A percentile compares a stretch with the other conserved stretches of the same genome.
These are phyloP conservation scores for Mythimna albipuncta DNA, from an alignment of 2,888 invertebrate genomes.

Conservation along the genomic window DNA sequence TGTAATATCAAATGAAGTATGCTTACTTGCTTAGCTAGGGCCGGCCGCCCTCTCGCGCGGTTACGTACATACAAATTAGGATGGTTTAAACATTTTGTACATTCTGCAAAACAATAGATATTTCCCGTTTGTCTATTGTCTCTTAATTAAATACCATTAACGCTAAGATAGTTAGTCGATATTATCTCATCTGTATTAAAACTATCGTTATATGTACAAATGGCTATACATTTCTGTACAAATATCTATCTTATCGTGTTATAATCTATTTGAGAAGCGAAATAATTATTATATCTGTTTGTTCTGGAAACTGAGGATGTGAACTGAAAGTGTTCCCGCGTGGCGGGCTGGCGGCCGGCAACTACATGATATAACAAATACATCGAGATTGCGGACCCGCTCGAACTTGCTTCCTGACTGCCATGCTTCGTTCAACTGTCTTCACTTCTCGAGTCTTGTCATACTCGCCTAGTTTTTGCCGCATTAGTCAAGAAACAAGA, in stretches of 20 bases:
- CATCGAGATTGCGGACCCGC: slow-evolving; percentile 82
- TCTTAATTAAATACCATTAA: slow-evolving; percentile 87
- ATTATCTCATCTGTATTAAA: slow-evolving; percentile 87
- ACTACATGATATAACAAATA: slow-evolving; percentile 90
- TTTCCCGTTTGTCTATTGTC: slow-evolving; percentile 83
- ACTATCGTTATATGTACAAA: slow-evolving; percentile 88
- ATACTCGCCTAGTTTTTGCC: slow-evolving; percentile 5
- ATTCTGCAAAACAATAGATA: slow-evolving; percentile 87
- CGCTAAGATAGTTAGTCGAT: slow-evolving; percentile 88
- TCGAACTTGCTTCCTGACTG: slow-evolving; percentile 69
- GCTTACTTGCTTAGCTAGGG: slow-evolving; percentile 90
- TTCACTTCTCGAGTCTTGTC: slow-evolving; percentile 5
- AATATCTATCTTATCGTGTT: slow-evolving; percentile 87
- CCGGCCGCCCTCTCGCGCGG: slow-evolving; percentile 85
- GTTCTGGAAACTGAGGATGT: slow-evolving; percentile 86
- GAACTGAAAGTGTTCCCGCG: slow-evolving; percentile 81
- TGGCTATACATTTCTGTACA: slow-evolving; percentile 88
- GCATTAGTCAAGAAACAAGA: slow-evolving; percentile 67
- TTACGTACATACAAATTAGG: slow-evolving; percentile 80
- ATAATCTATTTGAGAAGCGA: slow-evolving; percentile 85
- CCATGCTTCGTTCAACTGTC: slow-evolving; percentile 9
- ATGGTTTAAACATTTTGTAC: slow-evolving; percentile 84
- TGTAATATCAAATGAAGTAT: slow-evolving; percentile 89
- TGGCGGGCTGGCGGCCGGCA: slow-evolving; percentile 84
- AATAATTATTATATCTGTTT: slow-evolving; percentile 75